Evolutionary conservation across 2,113 vertebrate genomes (phyloP).

Genomic region (Brachionichthys hirsutus): DNA sequence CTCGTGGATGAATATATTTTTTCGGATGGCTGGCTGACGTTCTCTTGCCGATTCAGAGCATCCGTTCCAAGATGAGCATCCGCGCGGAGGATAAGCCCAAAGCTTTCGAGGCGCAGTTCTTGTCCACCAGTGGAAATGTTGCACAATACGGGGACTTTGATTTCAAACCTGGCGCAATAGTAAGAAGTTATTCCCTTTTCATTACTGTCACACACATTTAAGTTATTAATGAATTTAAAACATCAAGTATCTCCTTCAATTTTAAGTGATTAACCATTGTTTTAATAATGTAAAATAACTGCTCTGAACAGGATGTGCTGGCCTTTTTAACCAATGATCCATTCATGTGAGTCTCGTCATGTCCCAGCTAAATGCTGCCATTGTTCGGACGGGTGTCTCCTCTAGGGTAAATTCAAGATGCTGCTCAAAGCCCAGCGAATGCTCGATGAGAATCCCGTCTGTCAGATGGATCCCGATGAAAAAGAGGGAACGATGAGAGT

Average conservation of each 20-base stretch:
- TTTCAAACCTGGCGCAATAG: slow-evolving; percentile 83
- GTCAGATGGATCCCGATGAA: slow-evolving; percentile 62
- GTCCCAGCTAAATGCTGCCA: no score
- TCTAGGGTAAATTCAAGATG: slow-evolving; percentile 83
- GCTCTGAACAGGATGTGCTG: no score
- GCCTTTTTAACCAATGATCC: neutral
- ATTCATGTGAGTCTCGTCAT: no score
- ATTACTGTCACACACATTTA: neutral
- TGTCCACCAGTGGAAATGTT: slow-evolving; percentile 44
- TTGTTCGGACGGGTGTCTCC: neutral
- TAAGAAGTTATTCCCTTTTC: slow-evolving; percentile 47
- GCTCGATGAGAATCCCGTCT: slow-evolving; percentile 72
- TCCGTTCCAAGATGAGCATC: slow-evolving; percentile 91
- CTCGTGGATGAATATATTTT: neutral
- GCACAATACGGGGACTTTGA: slow-evolving; percentile 78
- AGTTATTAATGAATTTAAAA: neutral
- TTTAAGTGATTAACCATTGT: no score
- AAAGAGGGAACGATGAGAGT: slow-evolving; percentile 74
- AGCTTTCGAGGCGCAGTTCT: slow-evolving; percentile 79
- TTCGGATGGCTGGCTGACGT: neutral
- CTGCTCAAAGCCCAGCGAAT: slow-evolving; percentile 75
- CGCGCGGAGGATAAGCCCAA: slow-evolving; percentile 81
- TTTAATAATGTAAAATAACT: neutral
- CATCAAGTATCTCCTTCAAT: no score
- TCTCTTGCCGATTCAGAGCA: slow-evolving; percentile 76